Percentiles rank a stretch among this genome's conserved stretches.
Evolutionary conservation across 2,888 invertebrate species (phyloP).

Genomic region (Drosophila mayaguana): DNA sequence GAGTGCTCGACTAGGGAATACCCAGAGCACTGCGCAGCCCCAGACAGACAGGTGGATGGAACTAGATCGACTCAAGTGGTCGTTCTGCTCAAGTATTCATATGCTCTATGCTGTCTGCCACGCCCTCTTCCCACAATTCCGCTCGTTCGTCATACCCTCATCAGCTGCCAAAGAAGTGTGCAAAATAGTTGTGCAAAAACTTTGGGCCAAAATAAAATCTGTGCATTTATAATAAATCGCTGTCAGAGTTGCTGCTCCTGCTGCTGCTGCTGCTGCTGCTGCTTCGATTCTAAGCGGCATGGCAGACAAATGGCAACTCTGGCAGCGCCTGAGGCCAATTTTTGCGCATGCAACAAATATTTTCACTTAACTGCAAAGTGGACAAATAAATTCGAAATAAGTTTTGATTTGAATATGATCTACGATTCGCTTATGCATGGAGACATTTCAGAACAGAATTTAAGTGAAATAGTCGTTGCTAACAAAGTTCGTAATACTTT

Average conservation of each 20-base stretch:
- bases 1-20: background rate
- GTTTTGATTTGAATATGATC: constrained; percentile 6
- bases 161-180: constrained; percentile 2
- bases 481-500: background rate
- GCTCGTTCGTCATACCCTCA: background rate
- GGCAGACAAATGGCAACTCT: constrained; percentile 12
- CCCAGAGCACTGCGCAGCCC: background rate
- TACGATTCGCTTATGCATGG: background rate
- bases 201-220: constrained; percentile 27
- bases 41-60: background rate
- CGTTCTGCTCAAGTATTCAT: no score
- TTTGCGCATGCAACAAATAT: constrained; percentile 10
- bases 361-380: constrained; percentile 13
- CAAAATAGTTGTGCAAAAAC: constrained; percentile 3
- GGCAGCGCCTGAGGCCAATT: constrained; percentile 10
- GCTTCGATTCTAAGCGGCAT: constrained; percentile 23
- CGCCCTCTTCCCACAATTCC: no score
- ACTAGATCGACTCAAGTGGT: background rate
- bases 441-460: background rate
- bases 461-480: background rate
- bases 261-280: constrained; percentile 1
- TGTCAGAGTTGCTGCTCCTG: constrained; percentile 16
- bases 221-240: constrained; percentile 33
- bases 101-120: no score
- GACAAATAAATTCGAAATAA: constrained; percentile 7